Evolutionary conservation across 2,888 invertebrate species (phyloP), one percentile per base, ranked within the genome.

Genomic region (Scrobipalpa costella): DNA sequence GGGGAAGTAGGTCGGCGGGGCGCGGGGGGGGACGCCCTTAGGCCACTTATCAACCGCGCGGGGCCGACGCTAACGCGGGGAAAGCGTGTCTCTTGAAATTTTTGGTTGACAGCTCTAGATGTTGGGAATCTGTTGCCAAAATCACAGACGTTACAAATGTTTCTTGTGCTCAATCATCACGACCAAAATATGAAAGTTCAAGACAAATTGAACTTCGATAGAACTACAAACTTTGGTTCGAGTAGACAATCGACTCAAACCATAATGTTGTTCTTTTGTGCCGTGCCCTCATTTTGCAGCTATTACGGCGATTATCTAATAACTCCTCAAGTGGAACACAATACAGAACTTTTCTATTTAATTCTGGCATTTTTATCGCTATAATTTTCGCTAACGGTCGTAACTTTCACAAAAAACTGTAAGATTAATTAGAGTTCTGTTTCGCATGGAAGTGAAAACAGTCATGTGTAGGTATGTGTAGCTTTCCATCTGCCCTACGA

Each of bases 11-110:
- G 86, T 86, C 83, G 81, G 67, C 68, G 80, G 76, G 76, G 82
- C 62, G 77, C 70, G 50, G 63, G 61, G 79, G 79, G 78, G 83
- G 85, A 83, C 85, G 85, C 90, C 91, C 90, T 90, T 87, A 86
- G 88, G 86, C 87, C 85, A 89, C 88, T 90, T 88, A 89, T 86
- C 88, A 85, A 83, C 73, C 74, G 83, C 79, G 77, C 79, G 76
- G 76, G 77, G 76, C 71, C 74, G 78, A 76, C 75, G 71, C 49
- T 19, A 21, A 49, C 71, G 82, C 73, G 77, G 85, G 84, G 87
- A 89, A 89, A 90, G 89, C 87, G 85, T 75, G 77, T 77, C 80
- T 80, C 84, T 86, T 78, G 79, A 85, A 82, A 81, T 86, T 86
- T 84, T 82, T 77, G 77, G 76, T 73, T 71, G 38, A 27, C 38